Evolutionary conservation across 1,140 invertebrate species (phyloP).

Genomic region (Caenorhabditis latens): DNA sequence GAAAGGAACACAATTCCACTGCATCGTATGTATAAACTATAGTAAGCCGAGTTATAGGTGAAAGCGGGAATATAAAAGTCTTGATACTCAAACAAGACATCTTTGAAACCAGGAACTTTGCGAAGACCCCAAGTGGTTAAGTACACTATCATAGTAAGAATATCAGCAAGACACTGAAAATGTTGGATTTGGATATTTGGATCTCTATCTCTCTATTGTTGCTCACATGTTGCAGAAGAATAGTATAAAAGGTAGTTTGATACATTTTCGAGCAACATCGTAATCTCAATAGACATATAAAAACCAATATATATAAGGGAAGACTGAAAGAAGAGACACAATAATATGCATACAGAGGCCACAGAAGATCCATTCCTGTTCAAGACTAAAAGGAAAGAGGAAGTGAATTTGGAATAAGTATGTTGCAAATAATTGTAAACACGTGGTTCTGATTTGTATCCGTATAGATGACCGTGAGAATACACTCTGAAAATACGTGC

Average conservation of each 20-base stretch:
- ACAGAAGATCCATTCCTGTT: neutral
- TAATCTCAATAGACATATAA: slow-evolving; percentile 14
- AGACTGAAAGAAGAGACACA: neutral
- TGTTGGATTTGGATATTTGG: neutral
- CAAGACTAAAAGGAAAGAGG: neutral
- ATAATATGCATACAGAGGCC: slow-evolving; percentile 14
- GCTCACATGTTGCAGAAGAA: slow-evolving; percentile 35
- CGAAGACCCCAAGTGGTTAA: neutral
- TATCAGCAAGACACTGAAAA: slow-evolving; percentile 43
- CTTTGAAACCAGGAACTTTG: slow-evolving; percentile 20
- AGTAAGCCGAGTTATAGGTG: slow-evolving; percentile 30
- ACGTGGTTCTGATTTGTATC: neutral
- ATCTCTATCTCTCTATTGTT: no score
- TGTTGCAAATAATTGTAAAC: neutral
- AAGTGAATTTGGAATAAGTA: neutral
- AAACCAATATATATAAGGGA: neutral
- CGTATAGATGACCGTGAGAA: no score
- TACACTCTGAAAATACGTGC: neutral
- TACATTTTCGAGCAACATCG: slow-evolving; percentile 13
- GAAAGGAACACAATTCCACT: slow-evolving; percentile 29
- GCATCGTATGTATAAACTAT: neutral
- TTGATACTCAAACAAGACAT: slow-evolving; percentile 19
- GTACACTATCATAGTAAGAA: neutral
- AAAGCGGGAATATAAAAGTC: slow-evolving; percentile 14
- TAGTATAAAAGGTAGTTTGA: slow-evolving; percentile 1